phyloP scores from a whole-genome alignment of 1,140 invertebrate genomes.

The Paramacrobiotus metropolitanus region DNA sequence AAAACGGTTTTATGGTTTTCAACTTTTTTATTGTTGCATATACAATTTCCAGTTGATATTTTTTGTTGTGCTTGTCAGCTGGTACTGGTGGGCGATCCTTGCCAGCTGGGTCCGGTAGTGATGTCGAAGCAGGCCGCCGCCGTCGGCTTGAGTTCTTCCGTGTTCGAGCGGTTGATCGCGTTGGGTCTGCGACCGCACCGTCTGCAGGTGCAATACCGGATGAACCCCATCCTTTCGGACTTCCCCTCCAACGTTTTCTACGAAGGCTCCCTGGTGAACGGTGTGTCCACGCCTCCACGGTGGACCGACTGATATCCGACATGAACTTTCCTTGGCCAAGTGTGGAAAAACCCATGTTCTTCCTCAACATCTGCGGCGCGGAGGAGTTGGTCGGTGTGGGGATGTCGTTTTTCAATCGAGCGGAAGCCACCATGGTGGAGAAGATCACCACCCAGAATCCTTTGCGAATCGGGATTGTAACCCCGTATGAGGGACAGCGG shows the following conservation, averaged over 20 bases:
- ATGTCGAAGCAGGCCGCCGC: constrained; percentile 98
- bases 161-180: constrained; percentile 90
- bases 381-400: constrained; percentile 96
- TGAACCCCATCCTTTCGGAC: constrained; percentile 86
- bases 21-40: too few relatives aligned
- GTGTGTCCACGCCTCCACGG: constrained; percentile 59
- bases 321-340: constrained; percentile 96
- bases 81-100: constrained; percentile 93
- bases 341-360: constrained; percentile 91
- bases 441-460: constrained; percentile 84
- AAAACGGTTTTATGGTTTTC: too few relatives aligned
- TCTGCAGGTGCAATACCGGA: constrained; percentile 92
- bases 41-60: too few relatives aligned
- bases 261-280: constrained; percentile 92
- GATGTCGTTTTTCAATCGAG: constrained; percentile 86
- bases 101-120: constrained; percentile 88
- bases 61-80: constrained; percentile 34
- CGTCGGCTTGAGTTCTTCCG: constrained; percentile 82
- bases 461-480: constrained; percentile 97
- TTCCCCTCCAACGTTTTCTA: constrained; percentile 99
- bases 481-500: constrained; percentile 95
- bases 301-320: constrained; percentile 62
- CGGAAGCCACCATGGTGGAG: constrained; percentile 93
- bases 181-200: constrained; percentile 80
- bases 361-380: constrained; percentile 77